Evolutionary conservation across 2,113 vertebrate genomes (phyloP).

Genomic region (Ophiodon elongatus): DNA sequence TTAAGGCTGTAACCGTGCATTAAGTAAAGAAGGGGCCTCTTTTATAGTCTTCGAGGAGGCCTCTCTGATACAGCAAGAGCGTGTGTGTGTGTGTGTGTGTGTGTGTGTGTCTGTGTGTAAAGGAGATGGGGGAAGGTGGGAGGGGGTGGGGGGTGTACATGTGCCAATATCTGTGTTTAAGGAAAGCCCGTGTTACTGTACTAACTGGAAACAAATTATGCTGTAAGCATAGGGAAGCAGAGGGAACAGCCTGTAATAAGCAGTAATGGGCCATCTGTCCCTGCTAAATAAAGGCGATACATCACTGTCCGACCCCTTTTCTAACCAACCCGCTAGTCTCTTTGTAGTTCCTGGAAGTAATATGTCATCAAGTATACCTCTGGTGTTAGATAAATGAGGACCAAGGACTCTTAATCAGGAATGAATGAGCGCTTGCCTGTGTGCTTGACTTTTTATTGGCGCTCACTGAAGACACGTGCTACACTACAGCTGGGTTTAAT

Average conservation of each 20-base stretch:
- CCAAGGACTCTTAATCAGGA: slow-evolving; percentile 56
- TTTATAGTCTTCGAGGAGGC: slow-evolving; percentile 38
- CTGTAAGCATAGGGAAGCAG: slow-evolving; percentile 66
- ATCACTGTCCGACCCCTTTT: slow-evolving; percentile 57
- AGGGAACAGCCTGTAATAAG: slow-evolving; percentile 67
- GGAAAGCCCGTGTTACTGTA: slow-evolving; percentile 53
- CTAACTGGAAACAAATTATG: slow-evolving; percentile 65
- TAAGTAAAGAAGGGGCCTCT: slow-evolving; percentile 21
- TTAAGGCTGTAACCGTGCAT: not conserved
- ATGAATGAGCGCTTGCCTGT: slow-evolving; percentile 22
- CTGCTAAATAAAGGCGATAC: slow-evolving; percentile 73
- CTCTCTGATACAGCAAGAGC: slow-evolving; percentile 2
- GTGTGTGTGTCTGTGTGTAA: not conserved
- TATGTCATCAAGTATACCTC: slow-evolving; percentile 60
- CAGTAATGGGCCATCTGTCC: slow-evolving; percentile 71
- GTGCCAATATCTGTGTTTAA: slow-evolving; percentile 49
- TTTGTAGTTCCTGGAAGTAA: slow-evolving; percentile 74
- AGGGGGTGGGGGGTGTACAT: not conserved
- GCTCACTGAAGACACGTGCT: slow-evolving; percentile 18
- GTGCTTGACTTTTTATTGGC: slow-evolving; percentile 45
- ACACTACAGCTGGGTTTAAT: slow-evolving; percentile 63
- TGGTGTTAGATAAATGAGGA: slow-evolving; percentile 47
- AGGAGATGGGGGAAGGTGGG: not conserved
- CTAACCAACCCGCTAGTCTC: slow-evolving; percentile 37
- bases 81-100: not conserved